Evolutionary conservation across 2,888 invertebrate genomes (phyloP).

Genomic region (Drosophila colorata): DNA sequence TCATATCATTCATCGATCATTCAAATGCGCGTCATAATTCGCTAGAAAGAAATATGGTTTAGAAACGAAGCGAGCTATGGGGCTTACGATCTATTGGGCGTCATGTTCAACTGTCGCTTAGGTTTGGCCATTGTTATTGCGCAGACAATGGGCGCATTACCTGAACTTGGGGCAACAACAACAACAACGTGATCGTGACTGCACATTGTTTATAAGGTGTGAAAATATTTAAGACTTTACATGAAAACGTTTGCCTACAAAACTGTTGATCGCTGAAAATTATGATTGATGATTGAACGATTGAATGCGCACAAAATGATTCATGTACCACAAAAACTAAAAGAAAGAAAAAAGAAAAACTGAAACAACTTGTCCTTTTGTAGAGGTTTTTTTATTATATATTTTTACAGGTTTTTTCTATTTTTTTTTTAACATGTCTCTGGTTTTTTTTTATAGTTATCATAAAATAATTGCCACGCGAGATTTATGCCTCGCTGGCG

Average conservation of each 20-base stretch:
- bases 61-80: neutral
- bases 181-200: slow-evolving; percentile 74
- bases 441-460: slow-evolving; percentile 39
- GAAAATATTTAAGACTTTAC: slow-evolving; percentile 82
- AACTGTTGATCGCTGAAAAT: slow-evolving; percentile 83
- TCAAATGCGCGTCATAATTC: slow-evolving; percentile 80
- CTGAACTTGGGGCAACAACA: slow-evolving; percentile 41
- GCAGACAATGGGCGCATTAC: slow-evolving; percentile 73
- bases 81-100: slow-evolving; percentile 32
- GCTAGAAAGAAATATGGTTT: slow-evolving; percentile 70
- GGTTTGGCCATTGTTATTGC: slow-evolving; percentile 45
- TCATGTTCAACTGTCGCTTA: slow-evolving; percentile 67
- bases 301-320: slow-evolving; percentile 66
- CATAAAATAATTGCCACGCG: slow-evolving; percentile 73
- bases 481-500: slow-evolving; percentile 70
- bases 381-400: slow-evolving; percentile 22
- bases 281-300: slow-evolving; percentile 83
- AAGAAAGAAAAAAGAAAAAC: slow-evolving; percentile 25
- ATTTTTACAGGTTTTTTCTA: slow-evolving; percentile 20
- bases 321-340: slow-evolving; percentile 17
- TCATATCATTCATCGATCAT: slow-evolving; percentile 81
- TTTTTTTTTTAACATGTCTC: slow-evolving; percentile 27
- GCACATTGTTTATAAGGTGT: slow-evolving; percentile 82
- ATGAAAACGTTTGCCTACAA: slow-evolving; percentile 81
- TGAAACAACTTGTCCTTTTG: slow-evolving; percentile 71